Evolutionary conservation across 2,797 vertebrate genomes (phyloP).

Genomic region (Fistularia tabacaria): DNA sequence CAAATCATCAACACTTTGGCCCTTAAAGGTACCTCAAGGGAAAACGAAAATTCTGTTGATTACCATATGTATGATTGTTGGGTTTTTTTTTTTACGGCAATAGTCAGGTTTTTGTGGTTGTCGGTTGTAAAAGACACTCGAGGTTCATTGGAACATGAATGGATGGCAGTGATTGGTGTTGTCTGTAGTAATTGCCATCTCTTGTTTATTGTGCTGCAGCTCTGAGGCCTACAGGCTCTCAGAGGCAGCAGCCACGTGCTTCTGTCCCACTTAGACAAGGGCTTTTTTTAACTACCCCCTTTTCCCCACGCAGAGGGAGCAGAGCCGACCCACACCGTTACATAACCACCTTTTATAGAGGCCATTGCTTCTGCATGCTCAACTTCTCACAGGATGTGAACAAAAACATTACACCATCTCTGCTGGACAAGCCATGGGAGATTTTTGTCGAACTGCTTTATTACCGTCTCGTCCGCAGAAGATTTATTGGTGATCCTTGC

Average conservation of each 20-base stretch:
- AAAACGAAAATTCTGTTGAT: no score
- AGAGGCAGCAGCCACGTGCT: conserved; percentile 35
- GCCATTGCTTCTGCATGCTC: conserved; percentile 51
- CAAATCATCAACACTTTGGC: no score
- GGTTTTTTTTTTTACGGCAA: no score
- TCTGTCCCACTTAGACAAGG: conserved; percentile 26
- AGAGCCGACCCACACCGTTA: conserved; percentile 33
- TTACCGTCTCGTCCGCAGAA: neutral
- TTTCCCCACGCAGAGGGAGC: conserved; percentile 1
- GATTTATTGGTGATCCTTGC: no score
- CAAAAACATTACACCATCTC: conserved; percentile 25
- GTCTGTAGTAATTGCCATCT: no score
- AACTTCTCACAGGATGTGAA: conserved; percentile 32
- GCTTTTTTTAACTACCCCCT: conserved; percentile 32
- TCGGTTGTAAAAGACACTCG: no score
- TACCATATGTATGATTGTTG: no score
- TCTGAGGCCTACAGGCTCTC: conserved; percentile 27
- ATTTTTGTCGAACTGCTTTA: neutral
- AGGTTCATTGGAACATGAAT: no score
- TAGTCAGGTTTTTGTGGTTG: no score
- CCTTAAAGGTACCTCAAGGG: no score
- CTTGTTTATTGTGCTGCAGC: conserved; percentile 2
- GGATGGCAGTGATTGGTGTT: no score
- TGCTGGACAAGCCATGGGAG: conserved; percentile 12
- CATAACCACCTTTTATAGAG: conserved; percentile 44